phyloP scores from a whole-genome alignment of 1,140 invertebrate genomes.

The Philaenus spumarius region DNA sequence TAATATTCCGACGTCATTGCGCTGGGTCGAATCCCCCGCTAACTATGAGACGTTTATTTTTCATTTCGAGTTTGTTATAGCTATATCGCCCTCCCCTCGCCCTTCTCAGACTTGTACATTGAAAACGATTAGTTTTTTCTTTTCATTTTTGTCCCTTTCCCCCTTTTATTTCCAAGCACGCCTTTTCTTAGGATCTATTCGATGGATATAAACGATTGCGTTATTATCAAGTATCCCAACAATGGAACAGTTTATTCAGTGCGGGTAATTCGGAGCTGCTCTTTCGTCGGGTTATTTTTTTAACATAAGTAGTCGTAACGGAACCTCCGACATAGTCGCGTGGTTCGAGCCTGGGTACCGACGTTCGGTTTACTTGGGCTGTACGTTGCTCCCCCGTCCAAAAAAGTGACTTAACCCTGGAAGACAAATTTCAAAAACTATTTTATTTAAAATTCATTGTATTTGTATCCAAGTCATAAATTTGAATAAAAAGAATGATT shows the following conservation, averaged over 20 bases:
- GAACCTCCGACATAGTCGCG: too few relatives aligned
- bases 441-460: too few relatives aligned
- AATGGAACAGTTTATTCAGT: not conserved
- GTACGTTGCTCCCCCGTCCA: too few relatives aligned
- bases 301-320: too few relatives aligned
- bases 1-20: slow-evolving; percentile 16
- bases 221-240: not conserved
- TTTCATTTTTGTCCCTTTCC: not conserved
- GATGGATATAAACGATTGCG: not conserved
- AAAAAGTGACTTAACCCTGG: too few relatives aligned
- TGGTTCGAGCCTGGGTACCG: too few relatives aligned
- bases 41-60: slow-evolving; percentile 20
- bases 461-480: too few relatives aligned
- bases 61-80: slow-evolving; percentile 15
- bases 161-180: not conserved
- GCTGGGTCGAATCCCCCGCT: not conserved
- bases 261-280: not conserved
- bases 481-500: too few relatives aligned
- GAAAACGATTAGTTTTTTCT: not conserved
- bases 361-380: too few relatives aligned
- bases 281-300: too few relatives aligned
- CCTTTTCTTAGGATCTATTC: too few relatives aligned
- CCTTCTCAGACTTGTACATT: not conserved
- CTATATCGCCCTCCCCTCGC: not conserved
- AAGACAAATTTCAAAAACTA: too few relatives aligned